Percentiles rank a stretch among this genome's conserved stretches.
These are phyloP conservation scores for Colletes latitarsis DNA, from an alignment of 1,140 invertebrate genomes.

Conservation along the genomic window DNA sequence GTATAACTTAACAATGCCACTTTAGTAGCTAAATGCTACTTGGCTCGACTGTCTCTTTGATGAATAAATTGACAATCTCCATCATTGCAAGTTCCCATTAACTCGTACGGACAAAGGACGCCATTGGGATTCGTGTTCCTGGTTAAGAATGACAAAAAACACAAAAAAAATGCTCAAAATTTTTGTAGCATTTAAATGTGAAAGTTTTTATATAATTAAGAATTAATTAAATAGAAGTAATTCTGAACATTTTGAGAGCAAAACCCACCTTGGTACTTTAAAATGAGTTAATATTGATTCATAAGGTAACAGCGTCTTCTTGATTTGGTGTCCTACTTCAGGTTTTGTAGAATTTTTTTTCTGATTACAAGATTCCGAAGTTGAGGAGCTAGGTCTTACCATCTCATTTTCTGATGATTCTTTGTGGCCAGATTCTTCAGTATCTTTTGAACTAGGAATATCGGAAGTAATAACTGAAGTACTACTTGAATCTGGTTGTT, in stretches of 20 bases:
- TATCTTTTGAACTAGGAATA: not conserved
- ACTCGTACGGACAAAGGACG: slow-evolving; percentile 78
- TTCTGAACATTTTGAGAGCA: slow-evolving; percentile 14
- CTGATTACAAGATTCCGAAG: not conserved
- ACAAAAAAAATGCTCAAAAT: slow-evolving; percentile 67
- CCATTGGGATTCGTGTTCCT: slow-evolving; percentile 74
- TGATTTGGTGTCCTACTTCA: not conserved
- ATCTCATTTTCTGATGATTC: not conserved
- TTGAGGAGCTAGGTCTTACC: not conserved
- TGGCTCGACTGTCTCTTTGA: slow-evolving; percentile 66
- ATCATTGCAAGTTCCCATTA: slow-evolving; percentile 79
- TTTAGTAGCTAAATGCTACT: slow-evolving; percentile 65
- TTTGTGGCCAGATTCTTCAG: not conserved
- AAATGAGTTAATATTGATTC: slow-evolving; percentile 74
- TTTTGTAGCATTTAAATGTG: slow-evolving; percentile 24
- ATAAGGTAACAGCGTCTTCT: slow-evolving; percentile 64
- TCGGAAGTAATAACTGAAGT: not conserved
- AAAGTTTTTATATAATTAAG: not conserved
- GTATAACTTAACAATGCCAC: slow-evolving; percentile 68
- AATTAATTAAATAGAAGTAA: not conserved
- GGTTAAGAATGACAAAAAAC: slow-evolving; percentile 68
- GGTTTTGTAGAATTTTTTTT: not conserved
- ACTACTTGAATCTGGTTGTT: slow-evolving; percentile 24
- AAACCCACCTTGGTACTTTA: slow-evolving; percentile 72
- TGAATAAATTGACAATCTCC: slow-evolving; percentile 77